Evolutionary conservation across 2,888 invertebrate genomes (phyloP), one percentile per base, ranked within the genome.

Genomic region (Drosophila leonis): DNA sequence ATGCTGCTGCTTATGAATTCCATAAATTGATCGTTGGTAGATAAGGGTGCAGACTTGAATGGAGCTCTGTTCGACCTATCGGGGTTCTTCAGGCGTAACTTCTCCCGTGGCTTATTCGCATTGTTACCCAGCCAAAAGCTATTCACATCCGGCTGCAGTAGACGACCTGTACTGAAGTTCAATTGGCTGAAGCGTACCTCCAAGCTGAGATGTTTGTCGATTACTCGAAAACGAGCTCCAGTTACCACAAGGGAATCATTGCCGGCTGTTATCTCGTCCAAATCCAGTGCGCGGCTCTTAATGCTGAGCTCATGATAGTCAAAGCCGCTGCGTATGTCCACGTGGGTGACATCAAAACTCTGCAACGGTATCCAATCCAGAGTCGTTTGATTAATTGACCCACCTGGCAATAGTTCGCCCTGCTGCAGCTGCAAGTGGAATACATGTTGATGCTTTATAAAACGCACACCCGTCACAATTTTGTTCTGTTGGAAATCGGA

Each of bases 101-200:
- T 94, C 20, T 93, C 93, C 78, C 95, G 74, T 95, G 59, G 93
- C 0, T 93, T 49, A 9, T 60, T 92, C 8, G 96, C 96, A 87
- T 97, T 96, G 87, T 97, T 97, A 80, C 96, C 96, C 74, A 96
- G 94, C 97, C 97, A 98, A 48, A 95, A 94, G 88, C 96, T 96
- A 78, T 94, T 94, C 2, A 92, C 91, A 27, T 94, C 93, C 0
- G 95, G 95, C 9, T 94, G 92, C 18, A 94, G 89, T 31, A 98
- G 93, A 80, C 94, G 93, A 2, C 97, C 98, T 0, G 95, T 95
- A 2, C 95, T 95, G 90, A 96, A 97, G 92, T 97, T 95, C 90
- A 97, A 96, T 24, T 96, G 96, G 2, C 96, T 96, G 0, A 95
- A 94, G 65, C 94, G 94, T 65, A 97, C 96, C 93, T 97, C 97